These are phyloP conservation scores for Metridium senile DNA, from an alignment of 92 coral and sea anemone genomes.

Conservation along the genomic window DNA sequence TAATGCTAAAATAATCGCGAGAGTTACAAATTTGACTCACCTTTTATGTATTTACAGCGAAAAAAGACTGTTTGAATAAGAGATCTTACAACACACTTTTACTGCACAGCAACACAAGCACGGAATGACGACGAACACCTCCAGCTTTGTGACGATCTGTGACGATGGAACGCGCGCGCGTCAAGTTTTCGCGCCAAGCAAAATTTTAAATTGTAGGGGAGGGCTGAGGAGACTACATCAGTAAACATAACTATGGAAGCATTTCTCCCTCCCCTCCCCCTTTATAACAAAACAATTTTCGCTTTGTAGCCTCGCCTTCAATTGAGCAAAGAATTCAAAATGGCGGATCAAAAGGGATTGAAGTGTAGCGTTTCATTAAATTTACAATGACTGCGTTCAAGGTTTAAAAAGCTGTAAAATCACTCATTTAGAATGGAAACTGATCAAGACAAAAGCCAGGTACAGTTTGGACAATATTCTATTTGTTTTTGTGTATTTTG, in stretches of 20 bases:
- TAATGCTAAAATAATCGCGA: too few relatives aligned
- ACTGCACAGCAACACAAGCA: conserved; percentile 3
- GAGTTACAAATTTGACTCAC: too few relatives aligned
- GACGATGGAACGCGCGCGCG: conserved; percentile 40
- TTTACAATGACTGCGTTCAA: background rate
- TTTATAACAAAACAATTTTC: too few relatives aligned
- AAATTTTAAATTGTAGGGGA: background rate
- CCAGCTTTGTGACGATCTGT: conserved; percentile 11
- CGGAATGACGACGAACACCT: background rate
- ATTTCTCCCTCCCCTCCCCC: background rate
- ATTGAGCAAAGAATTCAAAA: background rate
- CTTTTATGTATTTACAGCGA: background rate
- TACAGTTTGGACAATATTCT: conserved; percentile 3
- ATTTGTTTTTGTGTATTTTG: background rate
- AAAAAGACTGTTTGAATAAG: background rate
- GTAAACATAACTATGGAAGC: too few relatives aligned
- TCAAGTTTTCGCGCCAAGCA: conserved; percentile 26
- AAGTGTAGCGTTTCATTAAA: background rate
- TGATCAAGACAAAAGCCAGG: conserved; percentile 69
- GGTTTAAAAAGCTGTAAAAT: background rate
- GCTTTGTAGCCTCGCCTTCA: conserved; percentile 7
- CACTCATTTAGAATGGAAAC: conserved; percentile 46
- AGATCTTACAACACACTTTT: background rate
- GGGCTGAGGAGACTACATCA: background rate
- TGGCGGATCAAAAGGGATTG: conserved; percentile 7